Percentiles rank a stretch among this genome's conserved stretches.
Evolutionary conservation across 1,140 invertebrate genomes (phyloP).

Genomic region (Aphis craccivora): DNA sequence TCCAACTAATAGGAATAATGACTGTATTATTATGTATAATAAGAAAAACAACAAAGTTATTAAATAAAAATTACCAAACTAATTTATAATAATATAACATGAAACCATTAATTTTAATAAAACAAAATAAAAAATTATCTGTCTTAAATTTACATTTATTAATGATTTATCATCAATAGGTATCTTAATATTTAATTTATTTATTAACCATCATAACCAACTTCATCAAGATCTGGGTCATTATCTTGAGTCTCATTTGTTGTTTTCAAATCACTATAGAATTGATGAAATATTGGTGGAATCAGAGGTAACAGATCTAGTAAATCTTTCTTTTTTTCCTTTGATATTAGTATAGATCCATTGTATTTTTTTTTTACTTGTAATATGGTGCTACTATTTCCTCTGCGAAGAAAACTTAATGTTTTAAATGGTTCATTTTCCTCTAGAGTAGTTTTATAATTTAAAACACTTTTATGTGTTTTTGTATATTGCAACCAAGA

Average conservation of each 20-base stretch:
- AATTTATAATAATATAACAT: too few species aligned
- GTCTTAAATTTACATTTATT: too few species aligned
- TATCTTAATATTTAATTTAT: too few species aligned
- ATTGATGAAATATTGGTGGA: background rate
- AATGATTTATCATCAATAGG: too few species aligned
- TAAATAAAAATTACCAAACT: too few species aligned
- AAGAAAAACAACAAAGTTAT: too few species aligned
- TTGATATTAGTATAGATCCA: background rate
- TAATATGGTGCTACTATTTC: background rate
- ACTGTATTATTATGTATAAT: too few species aligned
- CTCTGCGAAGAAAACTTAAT: background rate
- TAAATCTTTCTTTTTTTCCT: conserved; percentile 24
- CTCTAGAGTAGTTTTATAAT: background rate
- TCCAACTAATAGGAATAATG: too few species aligned
- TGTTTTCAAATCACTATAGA: background rate
- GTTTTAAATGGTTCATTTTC: background rate
- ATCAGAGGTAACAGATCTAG: background rate
- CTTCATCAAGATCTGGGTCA: background rate
- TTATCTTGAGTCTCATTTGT: background rate
- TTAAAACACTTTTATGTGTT: background rate
- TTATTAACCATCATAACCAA: too few species aligned
- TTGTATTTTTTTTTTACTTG: background rate
- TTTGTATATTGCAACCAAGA: conserved; percentile 4
- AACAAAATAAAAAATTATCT: too few species aligned
- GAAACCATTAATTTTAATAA: too few species aligned